A percentile compares a stretch with the other conserved stretches of the same genome.
These are phyloP conservation scores for Drosophila longiperda DNA, from an alignment of 2,888 invertebrate species.

Conservation along the genomic window DNA sequence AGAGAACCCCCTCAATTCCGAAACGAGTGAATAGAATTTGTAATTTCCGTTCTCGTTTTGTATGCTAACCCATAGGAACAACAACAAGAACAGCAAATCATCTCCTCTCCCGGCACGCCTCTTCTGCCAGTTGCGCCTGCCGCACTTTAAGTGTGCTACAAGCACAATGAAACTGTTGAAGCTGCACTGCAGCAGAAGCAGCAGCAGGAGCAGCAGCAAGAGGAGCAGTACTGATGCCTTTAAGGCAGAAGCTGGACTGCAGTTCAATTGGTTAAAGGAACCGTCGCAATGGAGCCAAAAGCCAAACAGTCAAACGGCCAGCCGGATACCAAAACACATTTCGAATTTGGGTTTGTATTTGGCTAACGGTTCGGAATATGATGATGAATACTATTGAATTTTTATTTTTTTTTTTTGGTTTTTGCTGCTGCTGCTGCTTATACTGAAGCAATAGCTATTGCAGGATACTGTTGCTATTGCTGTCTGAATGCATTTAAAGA, in stretches of 20 bases:
- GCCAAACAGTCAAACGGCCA: conserved; percentile 21
- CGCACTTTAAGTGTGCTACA: conserved; percentile 45
- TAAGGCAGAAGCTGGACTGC: conserved; percentile 38
- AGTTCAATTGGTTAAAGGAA: conserved; percentile 51
- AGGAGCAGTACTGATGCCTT: conserved; percentile 31
- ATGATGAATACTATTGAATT: conserved; percentile 38
- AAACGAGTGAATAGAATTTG: conserved; percentile 77
- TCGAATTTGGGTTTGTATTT: conserved; percentile 48
- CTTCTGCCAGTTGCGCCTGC: conserved; percentile 19
- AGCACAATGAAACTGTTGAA: conserved; percentile 43
- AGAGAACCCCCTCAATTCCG: conserved; percentile 56
- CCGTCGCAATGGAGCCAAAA: conserved; percentile 24
- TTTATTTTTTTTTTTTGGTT: conserved; percentile 2
- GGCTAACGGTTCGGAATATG: conserved; percentile 55
- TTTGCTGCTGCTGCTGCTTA: background rate
- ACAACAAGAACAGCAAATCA: conserved; percentile 21
- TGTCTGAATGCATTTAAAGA: conserved; percentile 62
- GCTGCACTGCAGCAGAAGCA: conserved; percentile 27
- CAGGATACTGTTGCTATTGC: conserved; percentile 24
- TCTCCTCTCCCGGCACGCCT: background rate
- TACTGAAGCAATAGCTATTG: conserved; percentile 1
- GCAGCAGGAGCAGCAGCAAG: conserved; percentile 16
- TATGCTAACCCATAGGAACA: conserved; percentile 62
- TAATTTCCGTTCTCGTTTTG: conserved; percentile 79
- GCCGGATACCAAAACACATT: conserved; percentile 24